Percentiles rank a stretch among this genome's conserved stretches.
Conservation (phyloP, 2,797 vertebrate species). For the Fistularia tabacaria region DNA sequence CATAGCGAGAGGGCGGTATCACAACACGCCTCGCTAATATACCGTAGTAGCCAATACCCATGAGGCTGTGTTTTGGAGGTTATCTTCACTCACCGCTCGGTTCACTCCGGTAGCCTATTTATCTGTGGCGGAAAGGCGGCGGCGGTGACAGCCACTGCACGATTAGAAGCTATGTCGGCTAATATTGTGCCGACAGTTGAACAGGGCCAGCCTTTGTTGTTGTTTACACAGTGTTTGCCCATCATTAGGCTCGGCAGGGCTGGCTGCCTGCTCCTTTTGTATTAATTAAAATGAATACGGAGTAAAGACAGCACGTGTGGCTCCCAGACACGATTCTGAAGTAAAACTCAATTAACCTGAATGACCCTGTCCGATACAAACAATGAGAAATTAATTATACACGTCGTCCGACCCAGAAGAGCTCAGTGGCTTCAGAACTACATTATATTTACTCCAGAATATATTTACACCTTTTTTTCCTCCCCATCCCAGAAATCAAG, state of each 20-base stretch:
- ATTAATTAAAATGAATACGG: conserved; percentile 74
- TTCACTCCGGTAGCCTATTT: conserved; percentile 53
- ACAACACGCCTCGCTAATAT: conserved; percentile 34
- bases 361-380: conserved; percentile 70
- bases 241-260: conserved; percentile 66
- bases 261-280: conserved; percentile 55
- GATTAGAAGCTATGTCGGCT: conserved; percentile 53
- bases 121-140: conserved; percentile 41
- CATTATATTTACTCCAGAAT: conserved; percentile 57
- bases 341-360: conserved; percentile 80
- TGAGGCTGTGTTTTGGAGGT: conserved; percentile 55
- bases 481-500: conserved; percentile 51
- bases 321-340: conserved; percentile 67
- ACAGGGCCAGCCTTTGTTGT: conserved; percentile 66
- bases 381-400: conserved; percentile 73
- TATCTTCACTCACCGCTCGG: conserved; percentile 48
- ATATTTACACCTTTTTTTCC: conserved; percentile 55
- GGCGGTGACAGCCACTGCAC: conserved; percentile 47
- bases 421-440: conserved; percentile 57
- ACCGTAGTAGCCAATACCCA: conserved; percentile 37
- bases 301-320: conserved; percentile 61
- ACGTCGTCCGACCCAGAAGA: conserved; percentile 58
- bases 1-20: conserved; percentile 29
- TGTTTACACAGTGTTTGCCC: conserved; percentile 68
- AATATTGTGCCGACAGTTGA: conserved; percentile 55